Conservation (phyloP, 2,888 invertebrate genomes). For the Drosophila pseudotalamancana region DNA sequence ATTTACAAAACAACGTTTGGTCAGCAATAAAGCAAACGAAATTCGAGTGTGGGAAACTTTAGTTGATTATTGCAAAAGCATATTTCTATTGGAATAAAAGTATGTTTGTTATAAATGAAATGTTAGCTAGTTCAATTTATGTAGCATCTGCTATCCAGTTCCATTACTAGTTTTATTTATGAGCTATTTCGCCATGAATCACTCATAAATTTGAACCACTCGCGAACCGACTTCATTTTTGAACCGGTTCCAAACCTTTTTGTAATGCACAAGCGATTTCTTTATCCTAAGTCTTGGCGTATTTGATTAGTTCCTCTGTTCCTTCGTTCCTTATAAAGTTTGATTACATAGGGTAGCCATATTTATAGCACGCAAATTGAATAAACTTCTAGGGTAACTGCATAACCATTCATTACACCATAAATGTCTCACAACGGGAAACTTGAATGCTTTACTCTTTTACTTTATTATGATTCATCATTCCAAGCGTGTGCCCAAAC, state of each 20-base stretch:
- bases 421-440: conserved; percentile 13
- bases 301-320: neutral
- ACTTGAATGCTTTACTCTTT: conserved; percentile 8
- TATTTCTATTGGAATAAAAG: neutral
- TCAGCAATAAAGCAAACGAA: conserved; percentile 39
- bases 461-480: conserved; percentile 30
- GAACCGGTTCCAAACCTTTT: neutral
- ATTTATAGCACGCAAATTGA: conserved; percentile 3
- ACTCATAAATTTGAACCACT: neutral
- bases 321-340: conserved; percentile 1
- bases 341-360: conserved; percentile 29
- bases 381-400: conserved; percentile 1
- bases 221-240: neutral
- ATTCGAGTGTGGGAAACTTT: conserved; percentile 15
- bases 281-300: neutral
- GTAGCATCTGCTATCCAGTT: neutral
- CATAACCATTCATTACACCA: conserved; percentile 6
- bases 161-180: no score
- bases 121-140: neutral
- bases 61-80: neutral
- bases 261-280: neutral
- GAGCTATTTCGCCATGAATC: no score
- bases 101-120: neutral
- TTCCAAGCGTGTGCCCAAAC: conserved; percentile 28
- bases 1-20: conserved; percentile 21